A percentile compares a stretch with the other conserved stretches of the same genome.
Conservation (phyloP, 2,797 vertebrate species). For the Peromyscus nudipes region DNA sequence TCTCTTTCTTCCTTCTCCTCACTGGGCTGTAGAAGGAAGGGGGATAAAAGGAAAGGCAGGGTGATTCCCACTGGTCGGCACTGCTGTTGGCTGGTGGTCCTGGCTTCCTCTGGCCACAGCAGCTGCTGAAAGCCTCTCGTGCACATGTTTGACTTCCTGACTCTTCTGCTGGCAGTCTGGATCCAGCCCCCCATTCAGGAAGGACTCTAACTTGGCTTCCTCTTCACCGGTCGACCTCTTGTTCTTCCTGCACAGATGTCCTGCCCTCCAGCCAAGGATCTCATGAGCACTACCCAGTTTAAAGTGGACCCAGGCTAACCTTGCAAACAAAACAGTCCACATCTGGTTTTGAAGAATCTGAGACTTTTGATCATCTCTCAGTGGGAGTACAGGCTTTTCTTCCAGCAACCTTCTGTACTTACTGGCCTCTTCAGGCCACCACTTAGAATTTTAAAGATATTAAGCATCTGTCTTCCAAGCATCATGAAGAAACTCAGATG, state of each 20-base stretch:
- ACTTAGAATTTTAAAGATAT: neutral
- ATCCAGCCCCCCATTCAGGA: neutral
- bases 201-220: neutral
- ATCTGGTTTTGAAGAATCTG: constrained; percentile 59
- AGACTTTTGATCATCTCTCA: constrained; percentile 54
- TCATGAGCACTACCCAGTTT: neutral
- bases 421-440: neutral
- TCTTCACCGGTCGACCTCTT: neutral
- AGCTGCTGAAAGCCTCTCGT: neutral
- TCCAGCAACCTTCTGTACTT: neutral
- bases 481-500: neutral
- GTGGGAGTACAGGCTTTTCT: neutral
- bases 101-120: neutral
- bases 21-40: neutral
- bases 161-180: neutral
- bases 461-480: neutral
- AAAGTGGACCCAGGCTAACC: neutral
- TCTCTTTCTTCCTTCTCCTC: neutral
- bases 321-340: constrained; percentile 23
- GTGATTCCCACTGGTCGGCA: neutral
- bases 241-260: neutral
- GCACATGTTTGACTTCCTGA: neutral
- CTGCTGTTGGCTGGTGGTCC: neutral
- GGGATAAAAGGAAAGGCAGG: neutral
- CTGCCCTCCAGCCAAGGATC: neutral